phyloP scores from a whole-genome alignment of 2,888 invertebrate genomes.

The Pollenia amentaria region DNA sequence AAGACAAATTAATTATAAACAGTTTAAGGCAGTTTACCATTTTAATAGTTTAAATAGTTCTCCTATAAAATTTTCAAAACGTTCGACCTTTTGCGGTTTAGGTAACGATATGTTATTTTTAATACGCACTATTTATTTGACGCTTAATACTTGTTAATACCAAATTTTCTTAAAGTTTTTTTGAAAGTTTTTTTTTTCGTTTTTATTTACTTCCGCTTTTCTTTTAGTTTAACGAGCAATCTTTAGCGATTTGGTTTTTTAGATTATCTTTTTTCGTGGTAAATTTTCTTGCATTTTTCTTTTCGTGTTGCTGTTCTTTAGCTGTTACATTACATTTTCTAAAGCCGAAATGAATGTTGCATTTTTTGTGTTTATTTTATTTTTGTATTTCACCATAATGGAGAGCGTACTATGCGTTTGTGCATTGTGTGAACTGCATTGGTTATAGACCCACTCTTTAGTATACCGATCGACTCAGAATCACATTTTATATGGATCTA shows the following conservation, averaged over 20 bases:
- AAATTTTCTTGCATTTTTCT: background rate
- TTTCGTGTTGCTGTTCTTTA: constrained; percentile 7
- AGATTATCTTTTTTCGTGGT: background rate
- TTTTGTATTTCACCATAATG: too few species aligned
- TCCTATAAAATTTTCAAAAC: too few species aligned
- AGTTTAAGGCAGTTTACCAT: too few species aligned
- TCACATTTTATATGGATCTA: too few species aligned
- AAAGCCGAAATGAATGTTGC: constrained; percentile 65
- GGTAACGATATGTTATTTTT: too few species aligned
- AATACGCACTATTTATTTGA: background rate
- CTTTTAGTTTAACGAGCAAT: constrained; percentile 48
- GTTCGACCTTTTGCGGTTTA: too few species aligned
- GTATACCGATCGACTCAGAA: too few species aligned
- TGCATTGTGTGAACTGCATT: too few species aligned
- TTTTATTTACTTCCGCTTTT: constrained; percentile 31
- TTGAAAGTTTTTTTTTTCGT: background rate
- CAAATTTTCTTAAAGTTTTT: background rate
- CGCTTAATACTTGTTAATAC: constrained; percentile 19
- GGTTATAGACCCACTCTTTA: too few species aligned
- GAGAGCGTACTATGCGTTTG: too few species aligned
- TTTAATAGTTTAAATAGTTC: too few species aligned
- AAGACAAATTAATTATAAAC: too few species aligned
- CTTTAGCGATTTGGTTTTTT: constrained; percentile 13
- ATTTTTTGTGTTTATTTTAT: background rate
- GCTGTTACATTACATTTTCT: constrained; percentile 37